These are phyloP conservation scores for Seira ritae DNA, from an alignment of 2,888 invertebrate species.

Conservation along the genomic window DNA sequence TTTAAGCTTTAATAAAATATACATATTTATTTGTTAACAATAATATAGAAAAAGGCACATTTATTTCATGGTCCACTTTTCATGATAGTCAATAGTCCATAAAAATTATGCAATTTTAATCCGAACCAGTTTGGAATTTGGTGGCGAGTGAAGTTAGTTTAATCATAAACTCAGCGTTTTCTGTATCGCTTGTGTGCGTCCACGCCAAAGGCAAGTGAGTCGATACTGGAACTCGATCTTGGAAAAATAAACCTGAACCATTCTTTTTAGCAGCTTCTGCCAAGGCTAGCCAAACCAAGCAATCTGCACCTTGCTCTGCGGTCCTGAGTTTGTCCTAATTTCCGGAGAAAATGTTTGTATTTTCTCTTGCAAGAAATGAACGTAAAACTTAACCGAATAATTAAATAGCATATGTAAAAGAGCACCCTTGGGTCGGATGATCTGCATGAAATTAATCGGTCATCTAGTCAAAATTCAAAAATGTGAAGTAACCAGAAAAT, in stretches of 20 bases:
- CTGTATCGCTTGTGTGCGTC: conserved; percentile 75
- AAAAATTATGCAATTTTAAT: neutral
- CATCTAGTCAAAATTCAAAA: conserved; percentile 25
- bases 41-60: too few species aligned
- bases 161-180: conserved; percentile 75
- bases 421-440: conserved; percentile 75
- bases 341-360: conserved; percentile 76
- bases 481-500: neutral
- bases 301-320: conserved; percentile 77
- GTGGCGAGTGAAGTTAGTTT: conserved; percentile 74
- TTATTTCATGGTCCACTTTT: too few species aligned
- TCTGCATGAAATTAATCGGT: conserved; percentile 73
- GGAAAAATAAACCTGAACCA: conserved; percentile 76
- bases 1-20: too few species aligned
- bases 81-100: too few species aligned
- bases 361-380: conserved; percentile 77
- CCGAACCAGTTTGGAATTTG: conserved; percentile 10
- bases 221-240: conserved; percentile 76
- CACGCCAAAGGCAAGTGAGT: conserved; percentile 77
- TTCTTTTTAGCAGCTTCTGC: conserved; percentile 74
- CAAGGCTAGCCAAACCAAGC: conserved; percentile 77
- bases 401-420: too few species aligned
- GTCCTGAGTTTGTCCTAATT: conserved; percentile 75
- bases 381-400: too few species aligned
- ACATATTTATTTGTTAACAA: too few species aligned